Evolutionary conservation across 2,797 vertebrate genomes (phyloP), one percentile per base, ranked within the genome.

Genomic region (Chromobotia macracanthus): DNA sequence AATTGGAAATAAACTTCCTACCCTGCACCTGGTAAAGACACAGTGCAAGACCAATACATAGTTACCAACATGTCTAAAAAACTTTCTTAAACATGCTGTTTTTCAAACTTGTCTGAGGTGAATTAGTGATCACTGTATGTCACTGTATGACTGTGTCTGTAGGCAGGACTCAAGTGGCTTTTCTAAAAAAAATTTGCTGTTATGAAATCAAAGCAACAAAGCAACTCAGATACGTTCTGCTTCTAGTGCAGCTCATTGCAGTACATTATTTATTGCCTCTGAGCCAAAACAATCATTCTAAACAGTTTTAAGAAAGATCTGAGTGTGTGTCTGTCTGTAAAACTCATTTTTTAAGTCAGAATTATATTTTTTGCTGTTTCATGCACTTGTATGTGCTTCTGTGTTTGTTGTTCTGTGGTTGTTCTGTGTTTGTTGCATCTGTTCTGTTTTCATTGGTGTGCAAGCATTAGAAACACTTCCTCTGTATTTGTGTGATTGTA

Each of bases 261-360:
- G 75, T 75, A 50, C 67, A 81, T 73, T 77, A 78, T 81, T 77
- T 77, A 81, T 72, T 72, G 64, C 61, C 63, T 73, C 11, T 0
- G 56, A 78, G 53, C 41, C 2, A 35, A 81, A 76, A 81, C 68
- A 72, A 72, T 72, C 2, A 65, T 64, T 65, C 12, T 53, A 28
- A 65, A 79, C 19, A 8, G 66, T 77, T 69, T 77, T 77, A n/a
- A 28, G 35, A 46, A 41, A 68, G 18, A 25, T 58, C 12, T 12
- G 55, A 44, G 41, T 11, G 41, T 31, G 31, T n/a, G 31, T 3
- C 31, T 31, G 31, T 31, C 31, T 31, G 31, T 31, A 5, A 31
- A 0, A 31, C 31, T 11, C 41, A 11, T 44, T 10, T 31, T 10
- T 64, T 16, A n/a, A n/a, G n/a, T n/a, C n/a, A n/a, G n/a, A n/a